Base-by-base conservation (phyloP, 2,113 vertebrate species). In the Trogon surrucura region DNA sequence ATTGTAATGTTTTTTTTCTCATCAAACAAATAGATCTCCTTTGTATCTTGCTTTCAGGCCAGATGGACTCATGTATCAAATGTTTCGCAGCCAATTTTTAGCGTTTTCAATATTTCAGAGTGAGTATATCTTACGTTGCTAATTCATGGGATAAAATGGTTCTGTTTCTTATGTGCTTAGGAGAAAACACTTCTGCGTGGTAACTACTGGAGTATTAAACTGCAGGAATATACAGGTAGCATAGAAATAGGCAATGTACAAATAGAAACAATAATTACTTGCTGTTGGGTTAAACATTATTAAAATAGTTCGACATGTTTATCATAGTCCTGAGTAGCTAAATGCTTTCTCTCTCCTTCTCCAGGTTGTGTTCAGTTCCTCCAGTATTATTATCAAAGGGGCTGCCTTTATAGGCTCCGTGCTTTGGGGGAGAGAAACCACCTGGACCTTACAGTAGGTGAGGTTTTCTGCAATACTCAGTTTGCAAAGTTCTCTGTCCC, bases 21-120 rank as follows among this genome's bases (percentile, higher is more conserved):
- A 66, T 66, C 60, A 90, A 58, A 47, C 34, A 44, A 67, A 85
- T 70, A 23, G 44, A 69, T 5, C 22, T 94, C 56, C 41, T 69
- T 47, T 92, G 56, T 91, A 32, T 71, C 93, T 74, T 92, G 32
- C 41, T 93, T 79, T 58, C 92, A 99, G 99, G 99, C 99, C 99
- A 1, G 98, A 99, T 83, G 99, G 99, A 91, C 97, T 98, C 38
- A 99, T 99, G 97, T 99, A 99, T 96, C 99, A 99, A 97, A 99
- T 98, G 98, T 99, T 99, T 97, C 98, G 99, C 79, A 98, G 98
- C 95, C 99, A 99, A 94, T 99, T 99, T 95, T 98, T 99, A 96
- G 99, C 99, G 0, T 99, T 99, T 97, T 99, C 99, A 92, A 99
- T 99, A 96, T 99, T 99, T 98, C 99, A 99, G 96, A 99, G 99